Evolutionary conservation across 2,888 invertebrate genomes (phyloP), one percentile per base, ranked within the genome.

Genomic region (Steinernema carpocapsae): DNA sequence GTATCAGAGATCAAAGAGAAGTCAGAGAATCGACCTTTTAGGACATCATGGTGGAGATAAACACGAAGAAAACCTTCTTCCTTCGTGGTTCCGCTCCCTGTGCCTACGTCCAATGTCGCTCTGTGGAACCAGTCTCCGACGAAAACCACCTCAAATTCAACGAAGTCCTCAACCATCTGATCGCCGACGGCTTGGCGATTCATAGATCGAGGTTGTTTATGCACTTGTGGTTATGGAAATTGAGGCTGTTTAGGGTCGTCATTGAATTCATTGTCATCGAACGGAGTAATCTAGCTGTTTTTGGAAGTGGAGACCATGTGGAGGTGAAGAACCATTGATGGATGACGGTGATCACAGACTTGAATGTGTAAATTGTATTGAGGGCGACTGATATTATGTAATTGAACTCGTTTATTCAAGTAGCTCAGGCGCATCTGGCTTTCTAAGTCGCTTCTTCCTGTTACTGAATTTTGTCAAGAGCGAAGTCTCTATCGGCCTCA

Each of bases 31-130:
- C 43, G 10, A 10, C 43, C 7, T 14, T 48, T 48, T 17, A 48
- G 48, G 19, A 17, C 48, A 19, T 48, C 6, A 48, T 48, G 48
- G 19, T 48, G 4, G 48, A 48, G 19, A 48, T 48, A 4, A 48
- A 48, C 48, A 48, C 48, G 10, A 48, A 48, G n/a, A 48, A 48
- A 19, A 48, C 48, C n/a, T 48, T 48, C 48, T 48, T 48, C 48
- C 48, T n/a, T 19, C 6, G 48, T 4, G 48, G 48, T 10, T 17
- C n/a, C 6, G 48, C 48, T 19, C 48, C 48, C 4, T 48, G 48
- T 17, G 48, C 48, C 48, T 48, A 10, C 48, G 48, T 48, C 48
- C 48, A 48, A 19, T 48, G 48, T 48, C 48, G 48, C 4, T 6
- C 48, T 17, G 3, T 48, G 10, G 7, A 48, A 48, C 17, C 17